Percentiles rank a stretch among this genome's conserved stretches.
phyloP scores from a whole-genome alignment of 2,888 invertebrate genomes.

The Drosophila emarginata region DNA sequence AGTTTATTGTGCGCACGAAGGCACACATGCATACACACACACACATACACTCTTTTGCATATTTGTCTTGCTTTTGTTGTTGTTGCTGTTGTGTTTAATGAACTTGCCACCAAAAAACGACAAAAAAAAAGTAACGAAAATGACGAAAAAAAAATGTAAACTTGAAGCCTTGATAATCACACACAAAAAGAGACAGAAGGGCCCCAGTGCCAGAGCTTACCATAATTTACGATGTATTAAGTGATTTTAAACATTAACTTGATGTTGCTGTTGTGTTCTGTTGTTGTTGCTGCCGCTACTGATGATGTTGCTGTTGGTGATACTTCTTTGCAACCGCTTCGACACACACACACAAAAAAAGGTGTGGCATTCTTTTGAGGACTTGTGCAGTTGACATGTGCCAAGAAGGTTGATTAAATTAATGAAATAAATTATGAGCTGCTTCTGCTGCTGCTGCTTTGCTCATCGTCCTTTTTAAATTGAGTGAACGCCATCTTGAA shows the following conservation, averaged over 20 bases:
- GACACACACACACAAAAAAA: slow-evolving; percentile 34
- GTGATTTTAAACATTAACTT: slow-evolving; percentile 71
- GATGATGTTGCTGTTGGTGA: slow-evolving; percentile 32
- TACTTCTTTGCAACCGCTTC: slow-evolving; percentile 35
- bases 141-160: slow-evolving; percentile 18
- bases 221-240: slow-evolving; percentile 77
- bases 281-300: slow-evolving; percentile 30
- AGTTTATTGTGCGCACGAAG: slow-evolving; percentile 54
- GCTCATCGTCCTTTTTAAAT: slow-evolving; percentile 59
- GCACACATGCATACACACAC: slow-evolving; percentile 8
- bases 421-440: slow-evolving; percentile 76
- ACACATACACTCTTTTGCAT: slow-evolving; percentile 11
- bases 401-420: slow-evolving; percentile 74
- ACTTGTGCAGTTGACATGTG: slow-evolving; percentile 73
- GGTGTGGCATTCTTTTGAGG: slow-evolving; percentile 59
- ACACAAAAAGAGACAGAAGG: slow-evolving; percentile 18
- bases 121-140: slow-evolving; percentile 1
- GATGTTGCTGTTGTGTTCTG: slow-evolving; percentile 18
- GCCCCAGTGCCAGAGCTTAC: slow-evolving; percentile 35
- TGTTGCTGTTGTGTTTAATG: slow-evolving; percentile 31
- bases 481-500: slow-evolving; percentile 75
- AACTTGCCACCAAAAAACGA: slow-evolving; percentile 28
- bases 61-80: slow-evolving; percentile 45
- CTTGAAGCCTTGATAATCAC: slow-evolving; percentile 55
- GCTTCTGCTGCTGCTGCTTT: slow-evolving; percentile 11